A percentile compares a stretch with the other conserved stretches of the same genome.
Conservation (phyloP, 2,113 vertebrate species). For the Onychorhynchus coronatus region DNA sequence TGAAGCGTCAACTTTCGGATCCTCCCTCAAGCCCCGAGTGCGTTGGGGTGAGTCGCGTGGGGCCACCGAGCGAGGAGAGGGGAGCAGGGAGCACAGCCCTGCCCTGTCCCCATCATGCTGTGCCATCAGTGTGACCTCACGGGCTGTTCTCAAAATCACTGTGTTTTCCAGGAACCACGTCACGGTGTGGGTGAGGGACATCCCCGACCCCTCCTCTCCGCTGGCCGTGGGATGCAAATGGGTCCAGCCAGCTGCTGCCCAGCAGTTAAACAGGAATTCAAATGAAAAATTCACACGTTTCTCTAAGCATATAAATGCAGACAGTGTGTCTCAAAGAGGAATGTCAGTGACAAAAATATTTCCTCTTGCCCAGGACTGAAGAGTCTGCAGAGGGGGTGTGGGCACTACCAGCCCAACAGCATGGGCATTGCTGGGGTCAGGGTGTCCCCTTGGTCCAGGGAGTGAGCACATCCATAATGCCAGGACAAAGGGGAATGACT, state of each 20-base stretch:
- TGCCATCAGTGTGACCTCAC: fast-evolving
- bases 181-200: fast-evolving
- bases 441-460: background rate
- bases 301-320: background rate
- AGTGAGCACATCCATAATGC: background rate
- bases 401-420: background rate
- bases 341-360: fast-evolving
- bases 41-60: fast-evolving
- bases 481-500: background rate
- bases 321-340: fast-evolving
- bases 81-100: background rate
- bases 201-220: background rate
- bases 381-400: background rate
- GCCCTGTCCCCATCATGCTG: background rate
- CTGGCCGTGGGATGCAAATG: background rate
- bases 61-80: background rate
- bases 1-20: background rate
- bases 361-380: background rate
- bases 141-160: background rate
- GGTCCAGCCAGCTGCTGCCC: background rate
- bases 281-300: fast-evolving
- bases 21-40: background rate
- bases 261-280: fast-evolving
- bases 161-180: too few relatives aligned
- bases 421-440: fast-evolving